Percentiles rank a stretch among this genome's conserved stretches.
Evolutionary conservation across 2,113 vertebrate species (phyloP).

Genomic region (Alligator sinensis): DNA sequence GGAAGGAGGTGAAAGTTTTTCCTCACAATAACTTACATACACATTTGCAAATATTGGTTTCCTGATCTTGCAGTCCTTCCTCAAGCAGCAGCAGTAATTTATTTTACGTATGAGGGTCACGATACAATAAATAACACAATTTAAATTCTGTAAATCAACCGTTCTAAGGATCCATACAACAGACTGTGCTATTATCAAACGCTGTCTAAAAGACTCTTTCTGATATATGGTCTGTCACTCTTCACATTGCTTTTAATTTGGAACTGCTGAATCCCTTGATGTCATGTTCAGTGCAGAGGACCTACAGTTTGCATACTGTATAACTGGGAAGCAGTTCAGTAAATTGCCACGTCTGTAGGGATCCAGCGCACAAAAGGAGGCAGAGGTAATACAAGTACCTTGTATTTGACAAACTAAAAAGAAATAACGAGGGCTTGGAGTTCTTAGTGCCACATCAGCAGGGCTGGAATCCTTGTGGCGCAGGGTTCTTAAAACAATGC

Average conservation of each 20-base stretch:
- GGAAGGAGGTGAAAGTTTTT: not conserved
- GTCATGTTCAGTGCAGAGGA: not conserved
- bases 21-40: too few relatives aligned
- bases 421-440: constrained; percentile 41
- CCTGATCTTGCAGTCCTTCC: not conserved
- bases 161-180: not conserved
- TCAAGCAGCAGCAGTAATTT: not conserved
- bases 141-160: not conserved
- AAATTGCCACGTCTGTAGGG: constrained; percentile 73
- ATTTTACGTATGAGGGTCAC: not conserved
- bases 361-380: constrained; percentile 64
- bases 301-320: constrained; percentile 20
- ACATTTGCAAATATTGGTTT: not conserved
- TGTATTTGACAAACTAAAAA: constrained; percentile 47
- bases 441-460: constrained; percentile 77
- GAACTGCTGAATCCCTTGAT: constrained; percentile 31
- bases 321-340: constrained; percentile 32
- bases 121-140: not conserved
- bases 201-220: not conserved
- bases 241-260: constrained; percentile 20
- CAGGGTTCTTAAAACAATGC: not conserved
- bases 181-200: not conserved
- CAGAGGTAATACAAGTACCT: constrained; percentile 66
- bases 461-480: constrained; percentile 36
- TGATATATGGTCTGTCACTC: not conserved